phyloP scores from a whole-genome alignment of 2,113 vertebrate genomes.

The Vanacampus margaritifer region DNA sequence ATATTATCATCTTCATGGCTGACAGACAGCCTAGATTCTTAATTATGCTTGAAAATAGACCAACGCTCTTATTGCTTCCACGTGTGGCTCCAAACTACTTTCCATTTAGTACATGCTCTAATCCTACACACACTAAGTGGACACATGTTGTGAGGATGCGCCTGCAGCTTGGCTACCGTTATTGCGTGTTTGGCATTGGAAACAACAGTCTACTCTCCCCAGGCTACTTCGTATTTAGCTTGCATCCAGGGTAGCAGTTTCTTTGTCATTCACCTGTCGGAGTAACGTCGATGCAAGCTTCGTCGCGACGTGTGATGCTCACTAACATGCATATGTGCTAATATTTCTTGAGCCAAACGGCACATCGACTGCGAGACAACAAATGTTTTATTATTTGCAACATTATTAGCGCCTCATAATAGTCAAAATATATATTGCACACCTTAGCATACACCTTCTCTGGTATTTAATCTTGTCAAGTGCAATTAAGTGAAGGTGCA shows the following conservation, averaged over 20 bases:
- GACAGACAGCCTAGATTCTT: conserved; percentile 45
- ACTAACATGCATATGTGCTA: conserved; percentile 1
- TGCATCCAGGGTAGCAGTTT: conserved; percentile 1
- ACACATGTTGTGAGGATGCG: conserved; percentile 43
- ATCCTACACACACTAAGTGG: conserved; percentile 11
- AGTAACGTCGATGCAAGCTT: neutral
- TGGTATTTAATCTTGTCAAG: neutral
- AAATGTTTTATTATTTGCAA: neutral
- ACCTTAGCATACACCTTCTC: neutral
- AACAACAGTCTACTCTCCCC: conserved; percentile 15
- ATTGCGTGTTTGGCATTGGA: conserved; percentile 31
- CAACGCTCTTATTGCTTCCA: conserved; percentile 10
- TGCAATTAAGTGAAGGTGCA: neutral
- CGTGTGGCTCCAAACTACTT: neutral
- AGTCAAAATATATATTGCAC: conserved; percentile 1
- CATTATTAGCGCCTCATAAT: neutral
- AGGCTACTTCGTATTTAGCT: conserved; percentile 29
- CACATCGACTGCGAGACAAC: neutral
- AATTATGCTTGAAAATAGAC: conserved; percentile 31
- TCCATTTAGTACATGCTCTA: neutral
- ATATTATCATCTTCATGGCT: conserved; percentile 48
- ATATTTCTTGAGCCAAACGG: conserved; percentile 8
- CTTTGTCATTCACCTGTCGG: neutral
- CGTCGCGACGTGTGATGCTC: neutral
- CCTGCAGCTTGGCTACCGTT: conserved; percentile 22